phyloP scores from a whole-genome alignment of 2,797 vertebrate genomes.

The Huso huso region DNA sequence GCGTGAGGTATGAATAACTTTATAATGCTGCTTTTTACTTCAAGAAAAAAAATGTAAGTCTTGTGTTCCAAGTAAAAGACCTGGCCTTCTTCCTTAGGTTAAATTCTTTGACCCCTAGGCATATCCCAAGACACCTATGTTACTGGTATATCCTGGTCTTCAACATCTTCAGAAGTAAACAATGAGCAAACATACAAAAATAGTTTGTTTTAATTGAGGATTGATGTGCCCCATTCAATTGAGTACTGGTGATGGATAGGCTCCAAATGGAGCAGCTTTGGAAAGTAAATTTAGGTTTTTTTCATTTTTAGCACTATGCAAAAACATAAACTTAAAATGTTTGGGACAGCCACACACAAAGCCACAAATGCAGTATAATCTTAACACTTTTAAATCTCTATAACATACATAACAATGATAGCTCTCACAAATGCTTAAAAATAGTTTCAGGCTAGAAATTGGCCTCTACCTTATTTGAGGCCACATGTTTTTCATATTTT shows the following conservation, averaged over 20 bases:
- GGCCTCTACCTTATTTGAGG: too few relatives aligned
- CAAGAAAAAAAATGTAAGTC: slow-evolving; percentile 41
- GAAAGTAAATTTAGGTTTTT: slow-evolving; percentile 44
- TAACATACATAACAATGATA: too few relatives aligned
- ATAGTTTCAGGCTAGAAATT: too few relatives aligned
- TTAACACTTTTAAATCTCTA: too few relatives aligned
- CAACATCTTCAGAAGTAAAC: slow-evolving; percentile 68
- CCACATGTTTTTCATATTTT: too few relatives aligned
- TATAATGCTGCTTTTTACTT: slow-evolving; percentile 64
- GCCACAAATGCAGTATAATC: too few relatives aligned
- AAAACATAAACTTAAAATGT: too few relatives aligned
- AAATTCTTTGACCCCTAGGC: slow-evolving; percentile 63
- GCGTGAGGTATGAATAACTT: slow-evolving; percentile 63
- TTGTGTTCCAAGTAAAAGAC: slow-evolving; percentile 54
- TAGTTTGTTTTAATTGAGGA: slow-evolving; percentile 72
- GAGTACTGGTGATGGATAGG: slow-evolving; percentile 71
- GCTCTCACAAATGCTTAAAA: too few relatives aligned
- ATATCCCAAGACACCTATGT: slow-evolving; percentile 63
- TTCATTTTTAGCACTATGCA: neutral
- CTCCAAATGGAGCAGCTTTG: slow-evolving; percentile 64
- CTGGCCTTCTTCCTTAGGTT: slow-evolving; percentile 55
- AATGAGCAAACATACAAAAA: slow-evolving; percentile 69
- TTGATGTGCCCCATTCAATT: slow-evolving; percentile 67
- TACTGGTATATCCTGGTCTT: slow-evolving; percentile 60
- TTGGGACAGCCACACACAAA: too few relatives aligned